Percentiles rank a stretch among this genome's conserved stretches.
Evolutionary conservation across 2,113 vertebrate genomes (phyloP).

Genomic region (Seriola rivoliana): DNA sequence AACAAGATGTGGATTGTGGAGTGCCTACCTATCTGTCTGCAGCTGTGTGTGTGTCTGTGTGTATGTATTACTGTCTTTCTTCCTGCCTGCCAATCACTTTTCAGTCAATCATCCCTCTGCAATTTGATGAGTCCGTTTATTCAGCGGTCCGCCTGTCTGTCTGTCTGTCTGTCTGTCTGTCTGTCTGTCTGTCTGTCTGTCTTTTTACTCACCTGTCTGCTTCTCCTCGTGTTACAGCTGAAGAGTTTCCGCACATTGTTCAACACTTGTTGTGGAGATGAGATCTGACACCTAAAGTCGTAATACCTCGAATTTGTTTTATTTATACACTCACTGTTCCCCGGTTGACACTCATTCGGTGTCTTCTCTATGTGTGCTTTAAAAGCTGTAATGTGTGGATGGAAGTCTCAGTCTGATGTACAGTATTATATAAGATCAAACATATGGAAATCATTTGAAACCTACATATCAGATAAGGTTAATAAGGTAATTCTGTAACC

Average conservation of each 20-base stretch:
- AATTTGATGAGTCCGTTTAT: neutral
- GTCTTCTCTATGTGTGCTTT: neutral
- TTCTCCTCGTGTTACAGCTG: neutral
- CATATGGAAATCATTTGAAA: neutral
- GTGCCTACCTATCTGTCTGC: conserved; percentile 13
- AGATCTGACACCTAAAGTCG: neutral
- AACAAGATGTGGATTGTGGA: conserved; percentile 58
- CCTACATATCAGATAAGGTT: neutral
- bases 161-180: neutral
- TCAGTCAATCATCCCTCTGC: neutral
- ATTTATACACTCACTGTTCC: neutral
- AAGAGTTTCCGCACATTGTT: conserved; percentile 8
- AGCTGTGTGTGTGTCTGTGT: conserved; percentile 6
- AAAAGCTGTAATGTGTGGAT: neutral
- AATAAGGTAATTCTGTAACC: conserved; percentile 2
- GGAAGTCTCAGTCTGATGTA: neutral
- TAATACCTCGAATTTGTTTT: neutral
- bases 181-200: neutral
- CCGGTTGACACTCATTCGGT: neutral
- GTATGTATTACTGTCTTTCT: neutral
- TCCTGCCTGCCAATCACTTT: conserved; percentile 10
- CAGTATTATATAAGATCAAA: neutral
- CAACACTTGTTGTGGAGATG: neutral
- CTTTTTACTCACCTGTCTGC: too few species aligned
- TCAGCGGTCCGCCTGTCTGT: neutral